Evolutionary conservation across 2,888 invertebrate species (phyloP).

Genomic region (Leptopterna dolabrata): DNA sequence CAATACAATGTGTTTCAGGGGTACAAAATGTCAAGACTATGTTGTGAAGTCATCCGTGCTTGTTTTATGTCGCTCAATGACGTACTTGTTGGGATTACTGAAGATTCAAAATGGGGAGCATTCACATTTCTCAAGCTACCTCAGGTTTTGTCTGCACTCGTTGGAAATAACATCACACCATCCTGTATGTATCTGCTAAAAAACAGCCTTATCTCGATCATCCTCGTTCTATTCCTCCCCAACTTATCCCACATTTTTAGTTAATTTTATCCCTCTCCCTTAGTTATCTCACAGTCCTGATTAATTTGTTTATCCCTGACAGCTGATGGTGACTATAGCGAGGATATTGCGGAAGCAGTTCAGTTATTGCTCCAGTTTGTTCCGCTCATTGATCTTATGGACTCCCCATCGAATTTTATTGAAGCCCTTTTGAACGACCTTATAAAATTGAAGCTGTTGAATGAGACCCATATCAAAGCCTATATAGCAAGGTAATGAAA

Average conservation of each 20-base stretch:
- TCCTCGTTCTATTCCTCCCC: neutral
- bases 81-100: constrained; percentile 79
- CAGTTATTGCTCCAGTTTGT: constrained; percentile 86
- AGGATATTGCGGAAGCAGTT: constrained; percentile 84
- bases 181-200: constrained; percentile 39
- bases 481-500: constrained; percentile 59
- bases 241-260: neutral
- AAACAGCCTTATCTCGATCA: neutral
- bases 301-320: neutral
- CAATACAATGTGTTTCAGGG: constrained; percentile 66
- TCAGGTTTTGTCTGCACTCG: constrained; percentile 79
- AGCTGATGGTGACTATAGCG: constrained; percentile 72
- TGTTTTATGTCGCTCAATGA: constrained; percentile 91
- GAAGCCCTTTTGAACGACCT: constrained; percentile 86
- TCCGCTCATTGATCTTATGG: constrained; percentile 88
- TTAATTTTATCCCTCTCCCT: neutral
- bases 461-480: constrained; percentile 73
- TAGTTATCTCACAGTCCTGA: neutral
- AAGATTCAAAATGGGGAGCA: constrained; percentile 89
- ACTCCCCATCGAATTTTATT: constrained; percentile 87
- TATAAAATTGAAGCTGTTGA: constrained; percentile 81
- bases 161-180: constrained; percentile 66
- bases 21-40: constrained; percentile 82
- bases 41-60: constrained; percentile 89
- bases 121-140: constrained; percentile 94